A percentile compares a stretch with the other conserved stretches of the same genome.
Evolutionary conservation across 2,797 vertebrate species (phyloP).

Genomic region (Paratrypauchen microcephalus): DNA sequence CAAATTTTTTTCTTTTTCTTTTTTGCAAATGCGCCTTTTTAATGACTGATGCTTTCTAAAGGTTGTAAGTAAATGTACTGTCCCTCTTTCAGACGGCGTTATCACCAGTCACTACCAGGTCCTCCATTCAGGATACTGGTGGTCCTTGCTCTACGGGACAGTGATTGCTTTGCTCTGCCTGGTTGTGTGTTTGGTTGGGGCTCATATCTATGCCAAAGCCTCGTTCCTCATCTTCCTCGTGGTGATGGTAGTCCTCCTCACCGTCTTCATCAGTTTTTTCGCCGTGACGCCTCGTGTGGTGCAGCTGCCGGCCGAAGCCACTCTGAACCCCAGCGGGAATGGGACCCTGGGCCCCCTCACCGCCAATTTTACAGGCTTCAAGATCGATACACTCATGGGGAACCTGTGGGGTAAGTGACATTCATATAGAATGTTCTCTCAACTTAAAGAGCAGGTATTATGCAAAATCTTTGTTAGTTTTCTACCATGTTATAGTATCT

Average conservation of each 20-base stretch:
- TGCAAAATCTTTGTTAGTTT: no score
- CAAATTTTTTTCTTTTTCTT: no score
- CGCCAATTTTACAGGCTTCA: constrained; percentile 85
- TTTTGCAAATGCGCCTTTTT: no score
- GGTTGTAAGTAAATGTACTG: background rate
- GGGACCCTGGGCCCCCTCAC: constrained; percentile 27
- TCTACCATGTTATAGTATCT: no score
- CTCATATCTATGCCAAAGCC: constrained; percentile 81
- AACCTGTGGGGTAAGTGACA: constrained; percentile 81
- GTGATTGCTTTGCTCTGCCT: constrained; percentile 82
- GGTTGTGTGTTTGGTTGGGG: constrained; percentile 84
- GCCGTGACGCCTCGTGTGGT: constrained; percentile 66
- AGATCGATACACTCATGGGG: constrained; percentile 78
- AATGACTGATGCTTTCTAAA: no score
- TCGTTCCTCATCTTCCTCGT: constrained; percentile 81
- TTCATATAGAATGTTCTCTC: no score
- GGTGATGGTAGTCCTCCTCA: constrained; percentile 70
- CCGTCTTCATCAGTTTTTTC: constrained; percentile 71
- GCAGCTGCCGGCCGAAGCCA: constrained; percentile 49
- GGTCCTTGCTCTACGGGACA: constrained; percentile 83
- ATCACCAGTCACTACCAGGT: constrained; percentile 47
- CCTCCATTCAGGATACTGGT: constrained; percentile 87
- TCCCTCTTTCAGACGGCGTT: constrained; percentile 39
- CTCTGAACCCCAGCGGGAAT: constrained; percentile 26
- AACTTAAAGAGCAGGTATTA: no score